These are phyloP conservation scores for Microdon myrmicae DNA, from an alignment of 2,888 invertebrate species.

Conservation along the genomic window DNA sequence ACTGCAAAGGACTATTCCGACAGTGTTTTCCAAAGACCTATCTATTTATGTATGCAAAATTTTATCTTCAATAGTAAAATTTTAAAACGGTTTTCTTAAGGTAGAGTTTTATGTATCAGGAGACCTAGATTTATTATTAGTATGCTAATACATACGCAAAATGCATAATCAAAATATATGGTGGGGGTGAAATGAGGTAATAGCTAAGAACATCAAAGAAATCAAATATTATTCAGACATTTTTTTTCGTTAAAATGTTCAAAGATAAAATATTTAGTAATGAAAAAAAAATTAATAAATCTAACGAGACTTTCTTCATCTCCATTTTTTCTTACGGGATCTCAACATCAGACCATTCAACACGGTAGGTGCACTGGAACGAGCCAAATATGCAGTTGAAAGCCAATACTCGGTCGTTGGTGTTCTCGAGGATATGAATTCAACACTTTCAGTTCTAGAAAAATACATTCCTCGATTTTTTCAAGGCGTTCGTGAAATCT, in stretches of 20 bases:
- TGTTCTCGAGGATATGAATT: conserved; percentile 87
- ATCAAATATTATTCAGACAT: neutral
- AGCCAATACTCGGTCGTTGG: conserved; percentile 90
- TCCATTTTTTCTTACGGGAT: neutral
- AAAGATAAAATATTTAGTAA: neutral
- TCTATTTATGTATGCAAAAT: no score
- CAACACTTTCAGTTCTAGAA: conserved; percentile 85
- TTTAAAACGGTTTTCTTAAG: no score
- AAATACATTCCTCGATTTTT: conserved; percentile 87
- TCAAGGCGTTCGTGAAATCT: conserved; percentile 79
- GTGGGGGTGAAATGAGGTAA: no score
- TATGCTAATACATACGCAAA: no score
- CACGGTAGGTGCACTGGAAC: conserved; percentile 81
- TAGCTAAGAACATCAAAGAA: no score
- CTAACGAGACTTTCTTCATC: neutral
- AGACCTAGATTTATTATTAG: no score
- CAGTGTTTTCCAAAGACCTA: no score
- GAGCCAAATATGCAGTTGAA: conserved; percentile 86
- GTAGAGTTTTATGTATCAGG: no score
- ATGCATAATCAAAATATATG: no score
- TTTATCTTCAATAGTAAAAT: no score
- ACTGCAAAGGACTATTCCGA: no score
- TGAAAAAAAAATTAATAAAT: neutral
- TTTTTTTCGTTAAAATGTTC: neutral
- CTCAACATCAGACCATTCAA: conserved; percentile 82